Evolutionary conservation across 2,888 invertebrate genomes (phyloP).

Genomic region (Pheosia tremula): DNA sequence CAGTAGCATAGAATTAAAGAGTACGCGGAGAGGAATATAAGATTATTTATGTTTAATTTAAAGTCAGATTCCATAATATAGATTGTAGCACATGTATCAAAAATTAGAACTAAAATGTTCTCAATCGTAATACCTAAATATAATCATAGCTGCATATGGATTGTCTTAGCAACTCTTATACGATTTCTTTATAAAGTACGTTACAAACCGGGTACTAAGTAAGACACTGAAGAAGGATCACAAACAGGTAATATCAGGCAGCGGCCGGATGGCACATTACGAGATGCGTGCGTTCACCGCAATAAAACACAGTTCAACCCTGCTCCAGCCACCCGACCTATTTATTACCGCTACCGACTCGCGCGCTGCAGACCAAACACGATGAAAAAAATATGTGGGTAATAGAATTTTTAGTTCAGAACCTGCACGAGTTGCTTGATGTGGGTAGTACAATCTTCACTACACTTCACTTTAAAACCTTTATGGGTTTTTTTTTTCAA

Average conservation of each 20-base stretch:
- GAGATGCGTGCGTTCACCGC: conserved; percentile 21
- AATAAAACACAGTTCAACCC: conserved; percentile 46
- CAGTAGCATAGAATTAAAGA: background rate
- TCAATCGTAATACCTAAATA: too few relatives aligned
- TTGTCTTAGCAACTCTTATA: too few relatives aligned
- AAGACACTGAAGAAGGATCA: background rate
- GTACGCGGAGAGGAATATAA: background rate
- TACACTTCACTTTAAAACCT: too few relatives aligned
- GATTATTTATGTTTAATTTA: background rate
- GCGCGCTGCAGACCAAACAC: conserved; percentile 27
- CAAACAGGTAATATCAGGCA: background rate
- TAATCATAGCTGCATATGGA: too few relatives aligned
- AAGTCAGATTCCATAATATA: background rate
- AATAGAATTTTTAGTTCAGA: conserved; percentile 35
- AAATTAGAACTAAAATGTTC: too few relatives aligned
- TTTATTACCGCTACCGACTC: conserved; percentile 43
- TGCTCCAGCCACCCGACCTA: conserved; percentile 42
- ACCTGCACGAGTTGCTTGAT: conserved; percentile 12
- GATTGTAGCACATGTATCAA: too few relatives aligned
- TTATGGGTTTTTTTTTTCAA: too few relatives aligned
- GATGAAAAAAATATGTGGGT: conserved; percentile 40
- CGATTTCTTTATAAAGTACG: background rate
- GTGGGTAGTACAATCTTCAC: conserved; percentile 6
- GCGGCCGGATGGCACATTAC: background rate
- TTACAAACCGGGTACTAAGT: background rate